These are phyloP conservation scores for Lepidothrix coronata DNA, from an alignment of 2,113 vertebrate genomes.

Conservation along the genomic window DNA sequence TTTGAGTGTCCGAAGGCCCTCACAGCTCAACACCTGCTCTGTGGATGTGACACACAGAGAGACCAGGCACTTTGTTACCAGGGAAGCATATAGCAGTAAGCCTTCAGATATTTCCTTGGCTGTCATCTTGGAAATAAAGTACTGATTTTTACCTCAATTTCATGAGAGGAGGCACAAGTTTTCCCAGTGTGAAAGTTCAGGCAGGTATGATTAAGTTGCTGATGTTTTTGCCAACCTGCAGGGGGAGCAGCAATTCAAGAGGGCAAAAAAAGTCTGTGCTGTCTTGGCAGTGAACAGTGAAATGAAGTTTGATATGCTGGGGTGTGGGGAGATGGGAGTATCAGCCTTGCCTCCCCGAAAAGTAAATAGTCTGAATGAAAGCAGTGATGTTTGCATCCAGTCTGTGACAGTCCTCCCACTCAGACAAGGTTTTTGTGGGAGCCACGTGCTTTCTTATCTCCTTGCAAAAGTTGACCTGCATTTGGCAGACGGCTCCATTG, in stretches of 20 bases:
- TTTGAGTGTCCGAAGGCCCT: not conserved
- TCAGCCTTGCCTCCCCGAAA: not conserved
- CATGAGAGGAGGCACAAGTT: not conserved
- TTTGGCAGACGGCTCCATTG: not conserved
- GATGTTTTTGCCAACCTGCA: not conserved
- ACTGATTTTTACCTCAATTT: not conserved
- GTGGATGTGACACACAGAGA: not conserved
- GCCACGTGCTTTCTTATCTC: not conserved
- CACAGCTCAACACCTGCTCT: not conserved
- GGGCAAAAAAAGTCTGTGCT: not conserved
- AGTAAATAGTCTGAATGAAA: not conserved
- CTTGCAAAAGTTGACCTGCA: not conserved
- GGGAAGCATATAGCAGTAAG: not conserved
- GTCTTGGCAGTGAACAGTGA: not conserved
- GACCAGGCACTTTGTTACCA: not conserved
- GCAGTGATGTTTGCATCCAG: accelerated
- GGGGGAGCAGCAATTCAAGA: not conserved
- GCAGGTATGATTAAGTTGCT: not conserved
- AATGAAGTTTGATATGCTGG: not conserved
- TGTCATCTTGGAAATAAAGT: not conserved
- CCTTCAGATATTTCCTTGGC: not conserved
- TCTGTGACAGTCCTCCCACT: not conserved
- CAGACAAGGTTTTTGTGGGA: accelerated
- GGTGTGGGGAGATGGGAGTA: accelerated
- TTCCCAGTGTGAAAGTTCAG: not conserved